Evolutionary conservation across 2,888 invertebrate genomes (phyloP).

Genomic region (Drosophila kanekoi): DNA sequence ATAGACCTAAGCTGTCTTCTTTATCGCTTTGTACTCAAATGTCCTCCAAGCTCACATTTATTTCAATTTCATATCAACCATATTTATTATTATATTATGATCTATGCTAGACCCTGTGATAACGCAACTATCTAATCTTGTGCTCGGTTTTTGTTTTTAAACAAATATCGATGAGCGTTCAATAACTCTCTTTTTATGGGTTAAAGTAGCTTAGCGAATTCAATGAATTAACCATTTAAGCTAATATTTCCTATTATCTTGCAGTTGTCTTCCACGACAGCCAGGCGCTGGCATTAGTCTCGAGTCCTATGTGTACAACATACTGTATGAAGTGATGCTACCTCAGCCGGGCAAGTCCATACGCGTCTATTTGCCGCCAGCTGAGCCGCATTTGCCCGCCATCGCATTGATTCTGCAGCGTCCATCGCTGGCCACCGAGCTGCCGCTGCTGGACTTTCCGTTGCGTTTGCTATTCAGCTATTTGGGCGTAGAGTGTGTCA

Average conservation of each 20-base stretch:
- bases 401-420: conserved; percentile 90
- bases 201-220: not conserved
- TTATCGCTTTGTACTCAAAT: not conserved
- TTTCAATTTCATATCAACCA: conserved; percentile 4
- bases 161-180: not conserved
- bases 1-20: not conserved
- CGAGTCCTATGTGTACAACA: conserved; percentile 97
- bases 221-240: no score
- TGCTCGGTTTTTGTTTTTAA: conserved; percentile 13
- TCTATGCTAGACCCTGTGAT: conserved; percentile 12
- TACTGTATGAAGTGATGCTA: conserved; percentile 96
- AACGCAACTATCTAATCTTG: conserved; percentile 23
- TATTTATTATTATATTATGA: not conserved
- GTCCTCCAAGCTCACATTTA: not conserved
- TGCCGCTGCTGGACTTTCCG: conserved; percentile 97
- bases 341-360: conserved; percentile 96
- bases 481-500: conserved; percentile 95
- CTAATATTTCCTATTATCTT: conserved; percentile 16
- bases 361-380: conserved; percentile 90
- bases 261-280: conserved; percentile 91
- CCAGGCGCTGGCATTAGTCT: conserved; percentile 92
- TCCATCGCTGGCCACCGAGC: conserved; percentile 91
- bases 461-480: conserved; percentile 94
- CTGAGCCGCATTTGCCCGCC: conserved; percentile 89
- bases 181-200: not conserved